Conservation (phyloP, 2,888 invertebrate species). For the Stenolophus ochropezus region DNA sequence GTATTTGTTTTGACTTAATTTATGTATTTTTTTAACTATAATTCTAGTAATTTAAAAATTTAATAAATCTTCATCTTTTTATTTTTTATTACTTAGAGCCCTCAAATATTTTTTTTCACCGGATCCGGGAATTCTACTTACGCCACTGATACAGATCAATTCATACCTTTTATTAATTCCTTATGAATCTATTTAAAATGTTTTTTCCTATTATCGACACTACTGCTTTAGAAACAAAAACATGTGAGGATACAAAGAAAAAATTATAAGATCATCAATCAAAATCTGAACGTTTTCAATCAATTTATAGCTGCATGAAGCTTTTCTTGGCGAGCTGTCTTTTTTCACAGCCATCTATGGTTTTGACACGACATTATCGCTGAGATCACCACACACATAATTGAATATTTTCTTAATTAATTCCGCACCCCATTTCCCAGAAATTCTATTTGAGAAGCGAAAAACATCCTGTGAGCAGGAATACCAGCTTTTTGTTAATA, state of each 20-base stretch:
- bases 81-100: too few relatives aligned
- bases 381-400: background rate
- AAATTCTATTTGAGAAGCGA: background rate
- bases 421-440: background rate
- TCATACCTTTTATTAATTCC: too few relatives aligned
- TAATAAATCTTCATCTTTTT: too few relatives aligned
- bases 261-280: conserved; percentile 56
- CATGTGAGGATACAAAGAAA: conserved; percentile 1
- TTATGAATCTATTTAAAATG: background rate
- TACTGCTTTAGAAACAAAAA: conserved; percentile 48
- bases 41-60: too few relatives aligned
- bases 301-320: conserved; percentile 46
- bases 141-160: too few relatives aligned
- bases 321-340: conserved; percentile 18
- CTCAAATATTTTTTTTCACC: too few relatives aligned
- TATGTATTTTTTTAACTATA: too few relatives aligned
- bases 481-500: background rate
- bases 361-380: conserved; percentile 37
- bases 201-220: conserved; percentile 22
- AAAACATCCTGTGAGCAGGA: background rate
- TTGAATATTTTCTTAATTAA: background rate
- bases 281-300: conserved; percentile 47
- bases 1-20: too few relatives aligned
- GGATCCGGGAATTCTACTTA: too few relatives aligned
- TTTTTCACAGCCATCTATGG: conserved; percentile 7